Base-by-base conservation (phyloP, 2,113 vertebrate genomes). In the Pomatostomus ruficeps region DNA sequence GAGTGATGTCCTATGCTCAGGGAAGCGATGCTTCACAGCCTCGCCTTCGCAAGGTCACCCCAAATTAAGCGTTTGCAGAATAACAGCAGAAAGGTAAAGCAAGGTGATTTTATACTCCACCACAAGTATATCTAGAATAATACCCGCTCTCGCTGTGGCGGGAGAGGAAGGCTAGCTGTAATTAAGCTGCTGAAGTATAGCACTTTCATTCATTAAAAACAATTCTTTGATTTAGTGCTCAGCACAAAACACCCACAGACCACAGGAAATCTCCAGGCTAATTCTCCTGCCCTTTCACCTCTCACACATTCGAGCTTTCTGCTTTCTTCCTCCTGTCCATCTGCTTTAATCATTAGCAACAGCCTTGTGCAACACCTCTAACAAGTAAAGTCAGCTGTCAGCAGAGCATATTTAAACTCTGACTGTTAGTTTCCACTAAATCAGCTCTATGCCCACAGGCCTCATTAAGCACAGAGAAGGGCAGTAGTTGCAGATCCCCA, bases 271-370 rank as follows among this genome's bases (percentile, higher is more conserved):
- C 97, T 96, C 97, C 94, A 94, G 94, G 86, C 97, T 97, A 97
- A 96, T 98, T 98, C 97, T 97, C 95, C 97, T 98, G 98, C 98
- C 98, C 98, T 98, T 97, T 98, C 97, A 96, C 98, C 98, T 98
- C 98, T 98, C 97, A 97, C 98, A 98, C 97, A 96, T 98, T 98
- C 90, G 52, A 98, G 96, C 97, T 96, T 97, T 98, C 96, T 98
- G 96, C 93, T 97, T 98, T 98, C 97, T 97, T 97, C 97, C 97
- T 96, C 96, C 97, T 98, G 97, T 97, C 98, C 98, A 97, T 98
- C 98, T 98, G 98, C 97, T 98, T 97, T 97, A 98, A 97, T 97
- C 98, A 98, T 98, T 98, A 98, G 97, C 93, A 95, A 97, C 93
- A 96, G 96, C 95, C 97, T 96, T 97, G 98, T 97, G 97, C 97